These are phyloP conservation scores for Palaemon carinicauda DNA, from an alignment of 1,140 invertebrate species.

Conservation along the genomic window DNA sequence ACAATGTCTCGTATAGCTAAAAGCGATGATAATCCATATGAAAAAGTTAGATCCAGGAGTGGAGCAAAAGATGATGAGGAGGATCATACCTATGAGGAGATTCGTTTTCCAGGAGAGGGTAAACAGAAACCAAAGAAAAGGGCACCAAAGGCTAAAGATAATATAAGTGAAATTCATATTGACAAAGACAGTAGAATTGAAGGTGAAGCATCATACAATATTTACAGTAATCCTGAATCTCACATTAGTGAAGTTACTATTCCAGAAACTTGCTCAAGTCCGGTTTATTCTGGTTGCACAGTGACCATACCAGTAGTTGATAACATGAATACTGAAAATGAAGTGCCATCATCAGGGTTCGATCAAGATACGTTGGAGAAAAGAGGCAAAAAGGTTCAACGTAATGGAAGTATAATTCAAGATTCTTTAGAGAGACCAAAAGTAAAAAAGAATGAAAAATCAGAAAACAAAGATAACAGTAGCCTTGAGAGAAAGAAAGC, in stretches of 20 bases:
- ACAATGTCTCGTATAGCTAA: slow-evolving; percentile 67
- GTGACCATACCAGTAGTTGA: slow-evolving; percentile 82
- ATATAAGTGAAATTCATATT: slow-evolving; percentile 57
- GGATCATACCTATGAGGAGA: slow-evolving; percentile 66
- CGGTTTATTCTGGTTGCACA: slow-evolving; percentile 65
- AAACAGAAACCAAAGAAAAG: slow-evolving; percentile 63
- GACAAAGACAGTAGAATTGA: slow-evolving; percentile 70
- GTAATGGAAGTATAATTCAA: slow-evolving; percentile 22
- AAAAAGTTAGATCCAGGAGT: neutral
- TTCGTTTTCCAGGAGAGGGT: slow-evolving; percentile 61
- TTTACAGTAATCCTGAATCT: slow-evolving; percentile 42
- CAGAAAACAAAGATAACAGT: neutral
- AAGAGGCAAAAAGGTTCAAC: slow-evolving; percentile 6
- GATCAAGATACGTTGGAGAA: slow-evolving; percentile 83
- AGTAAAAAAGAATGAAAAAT: slow-evolving; percentile 17
- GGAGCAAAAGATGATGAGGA: slow-evolving; percentile 57
- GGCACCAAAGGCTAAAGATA: slow-evolving; percentile 61
- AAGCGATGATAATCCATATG: neutral
- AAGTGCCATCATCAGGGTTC: slow-evolving; percentile 77
- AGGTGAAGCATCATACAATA: slow-evolving; percentile 81
- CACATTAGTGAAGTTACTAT: slow-evolving; percentile 66
- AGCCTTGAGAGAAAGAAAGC: neutral
- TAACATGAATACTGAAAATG: slow-evolving; percentile 74
- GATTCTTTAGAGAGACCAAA: slow-evolving; percentile 47
- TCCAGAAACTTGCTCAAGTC: slow-evolving; percentile 70